Evolutionary conservation across 2,113 vertebrate genomes (phyloP).

Genomic region (Marcusenius ussheri): DNA sequence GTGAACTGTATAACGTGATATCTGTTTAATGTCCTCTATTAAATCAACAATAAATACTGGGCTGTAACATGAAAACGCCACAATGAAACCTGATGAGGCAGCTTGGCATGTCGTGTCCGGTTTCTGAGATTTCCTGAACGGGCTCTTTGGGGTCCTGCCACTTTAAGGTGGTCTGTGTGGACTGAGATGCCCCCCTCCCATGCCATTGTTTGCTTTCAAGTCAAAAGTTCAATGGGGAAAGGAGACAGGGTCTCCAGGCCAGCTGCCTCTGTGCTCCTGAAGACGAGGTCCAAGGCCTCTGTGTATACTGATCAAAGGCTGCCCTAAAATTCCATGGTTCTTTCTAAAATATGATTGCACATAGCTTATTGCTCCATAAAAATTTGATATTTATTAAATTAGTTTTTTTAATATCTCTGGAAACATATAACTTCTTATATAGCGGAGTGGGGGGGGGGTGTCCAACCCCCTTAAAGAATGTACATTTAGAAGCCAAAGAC

Average conservation of each 20-base stretch:
- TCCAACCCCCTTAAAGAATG: neutral
- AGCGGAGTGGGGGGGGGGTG: neutral
- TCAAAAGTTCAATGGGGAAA: neutral
- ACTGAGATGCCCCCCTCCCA: neutral
- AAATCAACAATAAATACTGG: neutral
- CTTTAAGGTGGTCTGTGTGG: neutral
- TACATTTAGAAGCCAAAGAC: neutral
- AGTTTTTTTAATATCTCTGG: neutral
- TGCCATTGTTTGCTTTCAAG: neutral
- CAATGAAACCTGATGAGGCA: conserved; percentile 5
- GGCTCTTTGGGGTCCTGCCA: neutral
- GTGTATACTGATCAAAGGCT: neutral
- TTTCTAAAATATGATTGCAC: neutral
- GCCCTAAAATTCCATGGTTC: neutral
- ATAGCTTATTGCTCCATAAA: neutral
- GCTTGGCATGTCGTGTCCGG: neutral
- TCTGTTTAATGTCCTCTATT: neutral
- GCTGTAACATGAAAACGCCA: neutral
- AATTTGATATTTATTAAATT: neutral
- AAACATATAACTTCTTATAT: neutral
- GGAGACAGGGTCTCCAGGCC: neutral
- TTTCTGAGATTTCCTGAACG: neutral
- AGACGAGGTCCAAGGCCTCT: neutral
- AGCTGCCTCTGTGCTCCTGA: neutral
- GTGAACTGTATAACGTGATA: neutral